Evolutionary conservation across 2,113 vertebrate species (phyloP).

Genomic region (Rhinichthys klamathensis): DNA sequence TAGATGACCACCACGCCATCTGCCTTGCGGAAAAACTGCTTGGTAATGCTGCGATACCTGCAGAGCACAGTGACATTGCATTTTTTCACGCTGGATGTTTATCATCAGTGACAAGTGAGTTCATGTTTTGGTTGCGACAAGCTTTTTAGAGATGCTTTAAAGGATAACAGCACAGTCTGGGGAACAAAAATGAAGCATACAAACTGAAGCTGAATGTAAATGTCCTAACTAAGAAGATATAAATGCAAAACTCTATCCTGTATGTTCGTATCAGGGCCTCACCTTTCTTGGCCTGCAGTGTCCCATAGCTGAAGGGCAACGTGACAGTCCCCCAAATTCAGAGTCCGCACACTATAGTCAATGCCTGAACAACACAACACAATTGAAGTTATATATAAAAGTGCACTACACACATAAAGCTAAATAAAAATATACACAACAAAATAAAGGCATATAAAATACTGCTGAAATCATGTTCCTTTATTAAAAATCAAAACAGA

Average conservation of each 20-base stretch:
- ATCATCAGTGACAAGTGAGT: background rate
- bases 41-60: conserved; percentile 91
- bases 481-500: background rate
- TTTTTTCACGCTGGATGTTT: background rate
- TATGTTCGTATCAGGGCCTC: background rate
- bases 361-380: conserved; percentile 75
- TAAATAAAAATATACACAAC: background rate
- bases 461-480: background rate
- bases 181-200: background rate
- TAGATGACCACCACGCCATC: conserved; percentile 92
- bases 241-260: background rate
- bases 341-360: conserved; percentile 88
- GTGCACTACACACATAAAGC: background rate
- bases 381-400: background rate
- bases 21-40: conserved; percentile 94
- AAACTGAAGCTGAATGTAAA: background rate
- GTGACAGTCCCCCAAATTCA: conserved; percentile 79
- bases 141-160: background rate
- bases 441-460: too few relatives aligned
- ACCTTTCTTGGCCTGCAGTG: conserved; percentile 92
- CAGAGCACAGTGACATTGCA: background rate
- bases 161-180: background rate
- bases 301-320: conserved; percentile 93
- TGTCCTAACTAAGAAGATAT: background rate
- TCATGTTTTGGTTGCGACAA: background rate